Evolutionary conservation across 2,797 vertebrate genomes (phyloP), one percentile per base, ranked within the genome.

Genomic region (Myotis daubentonii): DNA sequence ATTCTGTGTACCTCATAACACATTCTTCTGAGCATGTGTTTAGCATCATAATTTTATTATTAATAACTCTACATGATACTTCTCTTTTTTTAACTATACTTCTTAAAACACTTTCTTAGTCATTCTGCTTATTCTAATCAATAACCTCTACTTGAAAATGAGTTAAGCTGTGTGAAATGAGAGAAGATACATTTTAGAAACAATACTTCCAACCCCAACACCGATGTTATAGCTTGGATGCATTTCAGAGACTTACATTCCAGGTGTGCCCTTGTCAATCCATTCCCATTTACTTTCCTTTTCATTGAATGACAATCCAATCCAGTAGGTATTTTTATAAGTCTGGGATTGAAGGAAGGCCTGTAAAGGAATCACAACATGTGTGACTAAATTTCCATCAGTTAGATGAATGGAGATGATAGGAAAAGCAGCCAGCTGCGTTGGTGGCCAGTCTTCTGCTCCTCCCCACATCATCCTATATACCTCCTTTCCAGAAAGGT

Each of bases 211-310:
- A 57, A 28, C 5, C 13, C 33, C 41, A 65, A 41, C 8, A 65
- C 41, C 23, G 38, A 23, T 11, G 36, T 60, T 36, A 79, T 41
- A 53, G 19, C 44, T 53, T 57, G 6, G 65, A 65, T 5, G 28
- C 36, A 16, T 23, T 66, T 44, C 5, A 1, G 33, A 84, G 60
- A 97, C 97, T 95, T 90, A 97, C 94, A 60, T 4, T 55, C 19
- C 60, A 19, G 62, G 10, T 10, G 22, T 4, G 9, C 3, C 1
- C 4, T 0, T 6, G 0, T 15, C 71, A 17, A 44, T 17, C 91
- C 94, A 94, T 33, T 68, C 57, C 96, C 87, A 93, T 41, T 71
- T 41, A 0, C 6, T 5, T 41, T 49, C 20, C 2, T 0, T 0
- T 4, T 0, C 0, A 20, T 88, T 38, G 55, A 75, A 95, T n/a